Evolutionary conservation across 2,113 vertebrate genomes (phyloP), one percentile per base, ranked within the genome.

Genomic region (Aythya baeri): DNA sequence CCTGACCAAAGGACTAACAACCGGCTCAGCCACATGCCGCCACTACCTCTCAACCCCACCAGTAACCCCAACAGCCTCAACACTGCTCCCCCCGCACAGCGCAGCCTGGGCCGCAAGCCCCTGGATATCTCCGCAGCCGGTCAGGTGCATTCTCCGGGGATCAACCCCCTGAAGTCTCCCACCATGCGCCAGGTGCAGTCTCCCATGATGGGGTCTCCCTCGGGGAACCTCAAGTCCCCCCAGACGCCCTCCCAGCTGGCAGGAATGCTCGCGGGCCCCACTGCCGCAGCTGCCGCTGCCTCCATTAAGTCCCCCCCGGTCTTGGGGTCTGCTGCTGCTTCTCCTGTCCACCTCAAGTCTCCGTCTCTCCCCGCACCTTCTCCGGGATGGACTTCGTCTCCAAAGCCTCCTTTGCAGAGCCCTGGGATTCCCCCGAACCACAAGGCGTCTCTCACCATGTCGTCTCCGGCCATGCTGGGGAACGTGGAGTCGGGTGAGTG

Each of bases 281-380:
- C 98, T 77, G 99, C 99, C 2, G 98, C 99, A 66, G 98, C 98
- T 72, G 95, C 98, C 1, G 98, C 99, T 86, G 99, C 98, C 91
- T 99, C 99, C 96, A 99, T 99, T 97, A 99, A 99, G 96, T 99
- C 99, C 85, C 99, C 99, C 6, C 99, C 99, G 25, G 98, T 99
- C 97, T 98, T 99, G 99, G 99, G 99, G 91, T 99, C 99, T 95
- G 99, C 99, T 97, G 99, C 99, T 96, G 99, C 99, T 94, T 99
- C 99, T 82, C 99, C 99, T 89, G 99, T 99, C 97, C 99, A 99
- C 98, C 99, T 99, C 98, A 99, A 99, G 98, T 99, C 99, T 94
- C 99, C 99, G 2, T 99, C 99, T 84, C 99, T 99, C 96, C 99
- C 99, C 5, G 99, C 99, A 95, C 99, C 99, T 66, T 99, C 99